Base-by-base conservation (phyloP, 2,797 vertebrate genomes). In the Okamejei kenojei region DNA sequence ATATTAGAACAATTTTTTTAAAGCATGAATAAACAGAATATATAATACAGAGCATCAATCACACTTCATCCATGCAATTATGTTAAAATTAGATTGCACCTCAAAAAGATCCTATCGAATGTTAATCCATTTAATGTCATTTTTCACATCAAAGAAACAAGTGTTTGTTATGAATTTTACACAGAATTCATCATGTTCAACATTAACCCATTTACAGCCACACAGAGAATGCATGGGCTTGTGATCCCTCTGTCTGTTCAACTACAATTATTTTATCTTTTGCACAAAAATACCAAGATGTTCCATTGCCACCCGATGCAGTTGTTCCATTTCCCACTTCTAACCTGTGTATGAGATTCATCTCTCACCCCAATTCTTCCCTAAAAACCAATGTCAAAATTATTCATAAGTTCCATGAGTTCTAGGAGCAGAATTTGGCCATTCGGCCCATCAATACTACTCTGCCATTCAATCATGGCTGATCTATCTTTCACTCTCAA, bases 31-130 rank as follows among this genome's bases (percentile, higher is more conserved):
- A 86, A 65, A 86, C 82, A 86, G 82, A 86, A 86, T 86, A 86
- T 65, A 65, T 86, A 86, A 63, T 86, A 86, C 32, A 15, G 58
- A 13, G 82, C 58, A 86, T 86, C 58, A 86, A 86, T 86, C 82
- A 86, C 58, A 86, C 58, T 63, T 86, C 82, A 65, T 86, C 82
- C 63, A 58, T 86, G 82, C n/a, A 86, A 86, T 86, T 86, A 86
- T 86, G 82, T 86, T 86, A 58, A 86, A 86, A 86, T 86, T 86
- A 86, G 82, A 86, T 63, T 65, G 82, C 82, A 63, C 81, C 81
- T 84, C 29, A n/a, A 65, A 15, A 63, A 86, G 29, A 86, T 86
- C 61, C 54, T 29, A 86, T 86, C 58, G 63, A 86, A 86, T 86
- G 58, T 32, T 86, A 86, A 86, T 86, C 82, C 82, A 86, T 86